phyloP scores from a whole-genome alignment of 2,113 vertebrate species.

The Apaloderma vittatum region DNA sequence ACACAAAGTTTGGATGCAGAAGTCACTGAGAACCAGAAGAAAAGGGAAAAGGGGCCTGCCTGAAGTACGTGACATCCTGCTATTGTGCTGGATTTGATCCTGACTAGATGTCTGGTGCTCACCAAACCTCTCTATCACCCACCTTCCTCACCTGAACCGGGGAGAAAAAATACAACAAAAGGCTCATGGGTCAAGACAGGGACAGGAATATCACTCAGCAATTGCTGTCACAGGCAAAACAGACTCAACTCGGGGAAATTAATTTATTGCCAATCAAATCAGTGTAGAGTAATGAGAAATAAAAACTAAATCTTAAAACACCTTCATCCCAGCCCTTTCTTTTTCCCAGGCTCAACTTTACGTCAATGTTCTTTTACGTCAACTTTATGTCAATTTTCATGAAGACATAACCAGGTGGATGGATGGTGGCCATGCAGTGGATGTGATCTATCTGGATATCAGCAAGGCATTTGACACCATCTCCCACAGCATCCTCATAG shows the following conservation, averaged over 20 bases:
- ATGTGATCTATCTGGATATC: too few species aligned
- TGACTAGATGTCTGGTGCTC: background rate
- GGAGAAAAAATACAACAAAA: background rate
- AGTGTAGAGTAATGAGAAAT: background rate
- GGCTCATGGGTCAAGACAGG: rapidly evolving
- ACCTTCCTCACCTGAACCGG: rapidly evolving
- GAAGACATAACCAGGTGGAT: too few species aligned
- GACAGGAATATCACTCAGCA: background rate
- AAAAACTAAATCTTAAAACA: background rate
- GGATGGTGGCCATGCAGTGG: too few species aligned
- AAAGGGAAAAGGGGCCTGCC: background rate
- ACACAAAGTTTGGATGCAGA: background rate
- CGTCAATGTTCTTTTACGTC: background rate
- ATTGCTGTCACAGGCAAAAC: background rate
- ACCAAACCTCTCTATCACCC: background rate
- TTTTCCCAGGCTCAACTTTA: background rate
- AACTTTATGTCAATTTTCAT: too few species aligned
- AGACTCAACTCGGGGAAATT: background rate
- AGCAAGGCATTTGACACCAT: too few species aligned
- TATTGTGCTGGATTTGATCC: background rate
- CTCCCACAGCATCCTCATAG: too few species aligned
- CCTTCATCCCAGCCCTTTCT: rapidly evolving
- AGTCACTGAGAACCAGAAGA: background rate
- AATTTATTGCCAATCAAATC: background rate
- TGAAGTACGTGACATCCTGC: background rate